Conservation (phyloP, 2,113 vertebrate species). For the Dendropsophus ebraccatus region DNA sequence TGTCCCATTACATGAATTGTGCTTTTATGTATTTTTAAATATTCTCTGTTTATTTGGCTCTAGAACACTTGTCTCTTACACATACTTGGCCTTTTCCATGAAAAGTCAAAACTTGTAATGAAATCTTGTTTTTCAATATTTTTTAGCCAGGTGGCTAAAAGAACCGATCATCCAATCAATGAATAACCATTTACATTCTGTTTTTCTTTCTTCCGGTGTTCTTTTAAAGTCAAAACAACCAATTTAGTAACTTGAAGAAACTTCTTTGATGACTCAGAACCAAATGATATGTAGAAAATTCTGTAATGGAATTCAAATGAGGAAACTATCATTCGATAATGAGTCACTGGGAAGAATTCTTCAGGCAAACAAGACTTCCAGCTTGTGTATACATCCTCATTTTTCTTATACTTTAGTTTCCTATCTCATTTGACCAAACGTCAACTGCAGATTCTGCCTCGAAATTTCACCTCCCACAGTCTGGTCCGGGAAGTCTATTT, state of each 20-base stretch:
- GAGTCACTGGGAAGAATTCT: slow-evolving; percentile 55
- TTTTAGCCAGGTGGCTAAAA: slow-evolving; percentile 1
- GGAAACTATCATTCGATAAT: slow-evolving; percentile 58
- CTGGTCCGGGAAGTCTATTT: neutral
- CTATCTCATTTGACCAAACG: slow-evolving; percentile 31
- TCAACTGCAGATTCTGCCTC: slow-evolving; percentile 26
- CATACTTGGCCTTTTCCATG: neutral
- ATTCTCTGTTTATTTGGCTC: neutral
- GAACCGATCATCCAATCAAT: neutral
- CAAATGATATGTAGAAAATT: slow-evolving; percentile 49
- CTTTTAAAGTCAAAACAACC: slow-evolving; percentile 55
- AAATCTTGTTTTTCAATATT: neutral
- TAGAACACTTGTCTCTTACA: neutral
- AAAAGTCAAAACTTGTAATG: slow-evolving; percentile 1
- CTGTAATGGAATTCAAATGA: slow-evolving; percentile 41
- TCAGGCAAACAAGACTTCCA: slow-evolving; percentile 53
- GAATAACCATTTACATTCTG: slow-evolving; percentile 7
- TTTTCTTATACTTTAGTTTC: slow-evolving; percentile 48
- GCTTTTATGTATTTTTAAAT: no score
- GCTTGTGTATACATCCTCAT: slow-evolving; percentile 57
- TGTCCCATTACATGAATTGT: no score
- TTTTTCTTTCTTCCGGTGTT: slow-evolving; percentile 27
- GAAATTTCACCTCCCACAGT: slow-evolving; percentile 11
- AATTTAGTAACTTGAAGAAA: slow-evolving; percentile 35
- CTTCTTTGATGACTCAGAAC: slow-evolving; percentile 44